Percentiles rank a stretch among this genome's conserved stretches.
Conservation (phyloP, 2,888 invertebrate genomes). For the Cosmia pyralina region DNA sequence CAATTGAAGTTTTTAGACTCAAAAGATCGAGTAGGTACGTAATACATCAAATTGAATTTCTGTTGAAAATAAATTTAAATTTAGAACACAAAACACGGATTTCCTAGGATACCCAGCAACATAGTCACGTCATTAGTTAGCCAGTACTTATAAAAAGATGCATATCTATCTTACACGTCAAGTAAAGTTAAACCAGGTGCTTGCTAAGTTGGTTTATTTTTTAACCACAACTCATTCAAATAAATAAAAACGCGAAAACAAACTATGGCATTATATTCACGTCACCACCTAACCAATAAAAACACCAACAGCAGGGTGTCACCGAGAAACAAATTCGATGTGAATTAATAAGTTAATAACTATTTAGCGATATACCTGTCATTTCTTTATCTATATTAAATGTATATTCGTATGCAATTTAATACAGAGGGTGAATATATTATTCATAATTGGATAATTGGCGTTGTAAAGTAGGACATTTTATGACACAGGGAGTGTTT, state of each 20-base stretch:
- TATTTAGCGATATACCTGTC: slow-evolving; percentile 56
- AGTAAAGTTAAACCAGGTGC: neutral
- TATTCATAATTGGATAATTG: slow-evolving; percentile 71
- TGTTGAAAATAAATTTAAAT: neutral
- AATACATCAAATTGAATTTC: neutral
- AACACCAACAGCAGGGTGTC: slow-evolving; percentile 5
- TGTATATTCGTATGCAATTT: slow-evolving; percentile 57
- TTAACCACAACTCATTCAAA: neutral
- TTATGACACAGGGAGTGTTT: slow-evolving; percentile 72
- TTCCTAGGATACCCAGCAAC: neutral
- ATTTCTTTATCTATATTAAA: slow-evolving; percentile 50
- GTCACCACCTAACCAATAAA: slow-evolving; percentile 31
- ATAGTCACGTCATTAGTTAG: too few species aligned
- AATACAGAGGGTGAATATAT: slow-evolving; percentile 75
- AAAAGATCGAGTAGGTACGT: neutral
- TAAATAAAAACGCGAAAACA: slow-evolving; percentile 22
- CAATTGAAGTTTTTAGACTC: neutral
- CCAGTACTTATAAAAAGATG: neutral
- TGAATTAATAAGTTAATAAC: slow-evolving; percentile 46
- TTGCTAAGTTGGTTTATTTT: neutral
- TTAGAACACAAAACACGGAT: too few species aligned
- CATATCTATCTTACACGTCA: neutral
- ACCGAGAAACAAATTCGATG: slow-evolving; percentile 40
- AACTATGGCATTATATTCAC: slow-evolving; percentile 16
- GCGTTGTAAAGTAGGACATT: slow-evolving; percentile 73